A percentile compares a stretch with the other conserved stretches of the same genome.
These are phyloP conservation scores for Bombus waltoni DNA, from an alignment of 1,140 invertebrate species.

Conservation along the genomic window DNA sequence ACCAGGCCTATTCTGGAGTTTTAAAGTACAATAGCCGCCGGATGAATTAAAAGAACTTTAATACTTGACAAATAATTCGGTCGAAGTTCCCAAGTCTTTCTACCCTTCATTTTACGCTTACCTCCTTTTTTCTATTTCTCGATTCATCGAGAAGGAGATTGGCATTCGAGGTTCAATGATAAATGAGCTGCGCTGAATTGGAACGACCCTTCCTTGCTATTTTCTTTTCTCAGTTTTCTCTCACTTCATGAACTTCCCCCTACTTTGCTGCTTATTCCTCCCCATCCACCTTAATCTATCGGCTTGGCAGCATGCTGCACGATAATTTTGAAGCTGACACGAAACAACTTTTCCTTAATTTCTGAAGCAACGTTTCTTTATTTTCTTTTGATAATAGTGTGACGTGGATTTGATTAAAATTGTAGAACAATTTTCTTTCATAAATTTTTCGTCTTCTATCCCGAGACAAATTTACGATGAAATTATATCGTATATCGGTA, in stretches of 20 bases:
- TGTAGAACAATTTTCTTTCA: background rate
- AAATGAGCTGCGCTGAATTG: constrained; percentile 66
- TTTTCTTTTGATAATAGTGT: background rate
- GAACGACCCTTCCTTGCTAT: constrained; percentile 52
- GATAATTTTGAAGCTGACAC: constrained; percentile 27
- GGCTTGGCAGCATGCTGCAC: constrained; percentile 27
- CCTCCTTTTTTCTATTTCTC: constrained; percentile 28
- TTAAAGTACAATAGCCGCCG: constrained; percentile 31
- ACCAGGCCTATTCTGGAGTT: constrained; percentile 20
- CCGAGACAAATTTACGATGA: no score
- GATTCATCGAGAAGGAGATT: constrained; percentile 55
- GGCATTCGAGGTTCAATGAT: constrained; percentile 61
- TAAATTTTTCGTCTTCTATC: background rate
- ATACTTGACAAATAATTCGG: constrained; percentile 66
- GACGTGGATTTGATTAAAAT: background rate
- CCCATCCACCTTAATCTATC: constrained; percentile 51
- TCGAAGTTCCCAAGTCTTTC: constrained; percentile 39
- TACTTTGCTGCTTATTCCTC: constrained; percentile 18
- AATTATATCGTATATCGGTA: no score
- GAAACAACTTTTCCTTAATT: background rate
- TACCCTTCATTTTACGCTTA: constrained; percentile 22
- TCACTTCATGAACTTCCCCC: constrained; percentile 12
- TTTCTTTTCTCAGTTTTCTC: constrained; percentile 43
- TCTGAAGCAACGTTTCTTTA: background rate
- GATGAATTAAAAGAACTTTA: constrained; percentile 62